phyloP scores from a whole-genome alignment of 2,888 invertebrate species.

The Cenopis cana region DNA sequence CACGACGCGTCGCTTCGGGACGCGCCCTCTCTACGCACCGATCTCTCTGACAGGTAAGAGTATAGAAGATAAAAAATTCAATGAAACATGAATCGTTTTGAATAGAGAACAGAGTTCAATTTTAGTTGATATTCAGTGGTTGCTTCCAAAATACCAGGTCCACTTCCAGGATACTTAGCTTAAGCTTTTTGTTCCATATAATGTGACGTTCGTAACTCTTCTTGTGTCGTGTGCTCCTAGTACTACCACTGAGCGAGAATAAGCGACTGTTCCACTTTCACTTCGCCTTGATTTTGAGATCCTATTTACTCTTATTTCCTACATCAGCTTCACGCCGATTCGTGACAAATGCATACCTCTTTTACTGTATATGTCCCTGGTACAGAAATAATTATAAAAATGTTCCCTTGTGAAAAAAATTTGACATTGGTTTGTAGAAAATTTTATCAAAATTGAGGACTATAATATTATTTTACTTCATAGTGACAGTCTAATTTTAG shows the following conservation, averaged over 20 bases:
- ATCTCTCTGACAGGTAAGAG: slow-evolving; percentile 77
- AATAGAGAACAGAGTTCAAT: background rate
- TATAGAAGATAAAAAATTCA: background rate
- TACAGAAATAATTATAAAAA: background rate
- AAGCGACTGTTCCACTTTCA: background rate
- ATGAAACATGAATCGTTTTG: background rate
- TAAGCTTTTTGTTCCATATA: slow-evolving; percentile 2
- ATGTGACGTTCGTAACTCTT: background rate
- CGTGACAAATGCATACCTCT: background rate
- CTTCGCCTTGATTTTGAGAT: background rate
- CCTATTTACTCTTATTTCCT: background rate
- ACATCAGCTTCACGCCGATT: background rate
- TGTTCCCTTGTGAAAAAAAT: too few species aligned
- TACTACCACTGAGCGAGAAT: background rate
- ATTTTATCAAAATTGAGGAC: too few species aligned
- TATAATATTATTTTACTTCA: too few species aligned
- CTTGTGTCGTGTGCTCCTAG: background rate
- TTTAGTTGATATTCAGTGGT: background rate
- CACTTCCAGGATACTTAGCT: too few species aligned
- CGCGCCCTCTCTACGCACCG: slow-evolving; percentile 72
- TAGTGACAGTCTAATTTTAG: too few species aligned
- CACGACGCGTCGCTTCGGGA: slow-evolving; percentile 61
- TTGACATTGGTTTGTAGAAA: too few species aligned
- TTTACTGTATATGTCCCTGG: background rate
- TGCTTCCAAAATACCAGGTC: too few species aligned